Conservation (phyloP, 1,140 invertebrate species). For the Psix sp. region DNA sequence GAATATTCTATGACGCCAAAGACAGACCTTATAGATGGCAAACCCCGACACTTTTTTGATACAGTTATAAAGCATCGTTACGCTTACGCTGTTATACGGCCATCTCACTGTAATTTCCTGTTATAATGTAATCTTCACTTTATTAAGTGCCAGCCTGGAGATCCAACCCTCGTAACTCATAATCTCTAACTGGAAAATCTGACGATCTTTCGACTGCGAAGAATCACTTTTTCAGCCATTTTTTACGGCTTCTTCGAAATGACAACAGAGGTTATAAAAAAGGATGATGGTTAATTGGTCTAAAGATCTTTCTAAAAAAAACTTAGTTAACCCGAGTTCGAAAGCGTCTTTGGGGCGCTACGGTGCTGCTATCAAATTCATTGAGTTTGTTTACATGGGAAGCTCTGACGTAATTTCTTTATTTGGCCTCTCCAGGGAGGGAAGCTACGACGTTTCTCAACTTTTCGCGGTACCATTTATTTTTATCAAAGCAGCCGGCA, state of each 20-base stretch:
- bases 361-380: constrained; percentile 67
- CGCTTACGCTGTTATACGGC: constrained; percentile 49
- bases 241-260: too few relatives aligned
- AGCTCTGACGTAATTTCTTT: constrained; percentile 75
- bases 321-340: not conserved
- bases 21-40: constrained; percentile 62
- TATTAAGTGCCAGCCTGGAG: constrained; percentile 54
- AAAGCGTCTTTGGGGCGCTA: not conserved
- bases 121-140: constrained; percentile 62
- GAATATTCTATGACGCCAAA: constrained; percentile 77
- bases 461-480: constrained; percentile 70
- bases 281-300: not conserved
- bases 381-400: constrained; percentile 71
- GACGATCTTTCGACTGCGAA: constrained; percentile 15
- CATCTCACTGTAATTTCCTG: constrained; percentile 56
- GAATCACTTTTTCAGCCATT: not conserved
- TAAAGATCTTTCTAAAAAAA: not conserved
- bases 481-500: constrained; percentile 73
- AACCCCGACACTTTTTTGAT: constrained; percentile 58
- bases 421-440: constrained; percentile 67
- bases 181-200: constrained; percentile 29
- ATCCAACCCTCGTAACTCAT: constrained; percentile 37
- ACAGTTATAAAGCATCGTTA: constrained; percentile 65
- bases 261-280: not conserved
- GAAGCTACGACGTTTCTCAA: constrained; percentile 33